Conservation (phyloP, 2,797 vertebrate genomes). For the Helostoma temminkii region DNA sequence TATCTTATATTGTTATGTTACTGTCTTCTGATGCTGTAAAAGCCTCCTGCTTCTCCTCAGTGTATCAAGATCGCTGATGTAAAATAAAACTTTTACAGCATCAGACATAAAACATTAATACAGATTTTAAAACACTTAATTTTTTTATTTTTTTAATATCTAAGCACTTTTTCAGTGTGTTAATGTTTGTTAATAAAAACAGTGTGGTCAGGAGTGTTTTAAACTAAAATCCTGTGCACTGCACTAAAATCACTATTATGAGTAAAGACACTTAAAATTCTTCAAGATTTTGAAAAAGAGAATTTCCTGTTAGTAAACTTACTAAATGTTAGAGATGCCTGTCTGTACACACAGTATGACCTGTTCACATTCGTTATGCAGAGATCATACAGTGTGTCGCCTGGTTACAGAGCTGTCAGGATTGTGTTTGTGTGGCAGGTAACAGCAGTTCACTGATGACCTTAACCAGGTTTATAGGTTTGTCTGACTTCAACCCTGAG, state of each 20-base stretch:
- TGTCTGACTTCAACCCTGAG: slow-evolving; percentile 18
- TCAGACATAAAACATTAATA: too few species aligned
- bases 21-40: too few species aligned
- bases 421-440: not conserved
- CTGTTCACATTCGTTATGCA: not conserved
- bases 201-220: slow-evolving; percentile 1
- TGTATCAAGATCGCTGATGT: too few species aligned
- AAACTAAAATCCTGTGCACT: not conserved
- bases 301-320: not conserved
- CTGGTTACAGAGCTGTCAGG: not conserved
- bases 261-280: not conserved
- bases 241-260: not conserved
- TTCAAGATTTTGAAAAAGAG: not conserved
- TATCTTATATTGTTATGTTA: too few species aligned
- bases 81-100: too few species aligned
- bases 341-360: not conserved
- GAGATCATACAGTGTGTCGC: not conserved
- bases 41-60: too few species aligned
- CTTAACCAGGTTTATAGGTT: slow-evolving; percentile 16
- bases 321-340: too few species aligned
- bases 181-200: not conserved
- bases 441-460: not conserved
- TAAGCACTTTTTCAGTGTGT: too few species aligned
- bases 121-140: too few species aligned
- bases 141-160: too few species aligned